phyloP scores from a whole-genome alignment of 2,113 vertebrate genomes.

The Callorhinus ursinus region DNA sequence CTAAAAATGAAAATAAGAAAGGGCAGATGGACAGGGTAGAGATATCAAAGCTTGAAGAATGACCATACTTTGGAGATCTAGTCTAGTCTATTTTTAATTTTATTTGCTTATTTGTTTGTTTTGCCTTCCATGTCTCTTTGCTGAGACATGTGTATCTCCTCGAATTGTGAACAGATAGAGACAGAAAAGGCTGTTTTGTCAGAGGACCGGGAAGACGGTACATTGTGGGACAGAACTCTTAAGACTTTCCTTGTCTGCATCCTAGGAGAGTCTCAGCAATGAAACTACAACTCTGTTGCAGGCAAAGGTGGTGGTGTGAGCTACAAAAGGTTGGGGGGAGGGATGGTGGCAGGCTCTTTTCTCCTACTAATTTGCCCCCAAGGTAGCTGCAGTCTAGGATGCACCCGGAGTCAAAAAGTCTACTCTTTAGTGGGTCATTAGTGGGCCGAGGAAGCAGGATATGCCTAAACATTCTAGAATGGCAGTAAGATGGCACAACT shows the following conservation, averaged over 20 bases:
- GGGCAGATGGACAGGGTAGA: neutral
- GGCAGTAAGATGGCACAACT: neutral
- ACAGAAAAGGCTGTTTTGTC: neutral
- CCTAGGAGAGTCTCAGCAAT: neutral
- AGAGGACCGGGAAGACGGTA: neutral
- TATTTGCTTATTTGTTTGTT: neutral
- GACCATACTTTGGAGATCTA: neutral
- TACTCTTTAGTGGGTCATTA: neutral
- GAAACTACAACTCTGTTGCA: neutral
- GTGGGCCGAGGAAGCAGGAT: neutral
- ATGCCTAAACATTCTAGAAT: neutral
- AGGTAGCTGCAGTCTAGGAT: neutral
- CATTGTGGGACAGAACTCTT: neutral
- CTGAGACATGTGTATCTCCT: neutral
- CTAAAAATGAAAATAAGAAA: neutral
- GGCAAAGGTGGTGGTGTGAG: neutral
- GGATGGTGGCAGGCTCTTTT: neutral
- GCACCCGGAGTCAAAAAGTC: neutral
- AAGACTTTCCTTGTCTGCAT: neutral
- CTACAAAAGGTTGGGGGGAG: neutral
- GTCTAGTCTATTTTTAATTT: neutral
- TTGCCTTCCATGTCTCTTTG: neutral
- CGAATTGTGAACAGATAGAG: neutral
- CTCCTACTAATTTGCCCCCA: neutral
- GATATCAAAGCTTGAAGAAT: neutral